These are phyloP conservation scores for Ceratosolen solmsi DNA, from an alignment of 1,140 invertebrate genomes.

Conservation along the genomic window DNA sequence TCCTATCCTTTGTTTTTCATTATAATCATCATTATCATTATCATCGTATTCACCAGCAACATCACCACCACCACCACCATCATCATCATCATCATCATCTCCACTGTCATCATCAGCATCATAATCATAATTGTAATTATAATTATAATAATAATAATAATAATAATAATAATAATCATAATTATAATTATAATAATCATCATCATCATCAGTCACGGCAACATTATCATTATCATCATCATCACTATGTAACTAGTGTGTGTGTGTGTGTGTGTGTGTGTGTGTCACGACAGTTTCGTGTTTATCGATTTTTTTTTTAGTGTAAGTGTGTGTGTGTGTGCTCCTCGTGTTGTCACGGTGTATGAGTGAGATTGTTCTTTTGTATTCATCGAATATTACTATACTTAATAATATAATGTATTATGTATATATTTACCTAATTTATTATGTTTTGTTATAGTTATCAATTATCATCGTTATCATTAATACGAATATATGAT, in stretches of 20 bases:
- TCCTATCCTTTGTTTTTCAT: constrained; percentile 42
- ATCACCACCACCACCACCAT: not conserved
- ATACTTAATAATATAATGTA: constrained; percentile 60
- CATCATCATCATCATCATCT: constrained; percentile 14
- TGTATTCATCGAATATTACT: constrained; percentile 56
- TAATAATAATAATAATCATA: constrained; percentile 5
- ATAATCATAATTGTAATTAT: too few species aligned
- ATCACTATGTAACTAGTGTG: constrained; percentile 36
- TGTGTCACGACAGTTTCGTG: constrained; percentile 30
- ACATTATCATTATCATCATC: not conserved
- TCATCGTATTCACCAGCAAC: not conserved
- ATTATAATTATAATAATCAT: not conserved
- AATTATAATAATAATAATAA: too few species aligned
- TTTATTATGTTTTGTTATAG: constrained; percentile 72
- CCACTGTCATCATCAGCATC: too few species aligned
- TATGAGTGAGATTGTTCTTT: constrained; percentile 46
- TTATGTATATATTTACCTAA: constrained; percentile 67
- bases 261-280: constrained; percentile 16
- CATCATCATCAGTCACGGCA: not conserved
- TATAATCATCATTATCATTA: not conserved
- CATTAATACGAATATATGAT: constrained; percentile 73
- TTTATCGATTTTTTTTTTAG: constrained; percentile 40
- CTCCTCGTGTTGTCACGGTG: constrained; percentile 37
- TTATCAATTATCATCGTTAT: constrained; percentile 49
- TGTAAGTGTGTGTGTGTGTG: constrained; percentile 43